Conservation (phyloP, 2,888 invertebrate species). For the Acheta domesticus region DNA sequence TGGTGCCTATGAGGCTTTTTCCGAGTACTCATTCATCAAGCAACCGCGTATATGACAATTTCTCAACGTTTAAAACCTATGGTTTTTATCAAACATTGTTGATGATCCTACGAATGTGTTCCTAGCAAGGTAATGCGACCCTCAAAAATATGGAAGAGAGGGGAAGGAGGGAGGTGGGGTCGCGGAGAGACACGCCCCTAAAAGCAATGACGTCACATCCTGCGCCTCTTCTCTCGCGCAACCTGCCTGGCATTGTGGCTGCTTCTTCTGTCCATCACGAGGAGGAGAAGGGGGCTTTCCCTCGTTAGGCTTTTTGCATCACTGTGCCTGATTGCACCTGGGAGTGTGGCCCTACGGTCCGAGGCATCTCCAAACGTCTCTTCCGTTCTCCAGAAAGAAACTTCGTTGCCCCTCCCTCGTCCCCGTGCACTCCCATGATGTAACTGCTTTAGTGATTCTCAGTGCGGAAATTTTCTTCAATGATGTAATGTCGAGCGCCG, state of each 20-base stretch:
- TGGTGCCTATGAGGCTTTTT: too few relatives aligned
- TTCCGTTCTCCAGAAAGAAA: neutral
- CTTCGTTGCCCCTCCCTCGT: too few relatives aligned
- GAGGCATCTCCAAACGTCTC: neutral
- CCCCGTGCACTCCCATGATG: neutral
- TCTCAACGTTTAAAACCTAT: too few relatives aligned
- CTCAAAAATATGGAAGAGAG: too few relatives aligned
- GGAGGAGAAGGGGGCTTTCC: neutral
- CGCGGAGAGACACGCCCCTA: neutral
- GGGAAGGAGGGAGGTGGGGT: neutral
- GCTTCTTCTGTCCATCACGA: neutral
- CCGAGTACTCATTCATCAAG: too few relatives aligned
- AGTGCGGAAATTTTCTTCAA: constrained; percentile 9
- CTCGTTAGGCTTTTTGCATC: neutral
- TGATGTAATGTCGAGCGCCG: neutral
- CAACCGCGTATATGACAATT: too few relatives aligned
- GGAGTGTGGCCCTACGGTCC: neutral
- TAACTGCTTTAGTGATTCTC: neutral
- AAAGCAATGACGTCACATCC: neutral
- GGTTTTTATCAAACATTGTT: too few relatives aligned
- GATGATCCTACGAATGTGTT: too few relatives aligned
- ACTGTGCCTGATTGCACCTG: neutral
- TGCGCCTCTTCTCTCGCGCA: neutral
- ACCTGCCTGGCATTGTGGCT: neutral
- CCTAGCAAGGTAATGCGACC: too few relatives aligned